Base-by-base conservation (phyloP, 2,113 vertebrate genomes). In the Grus americana region DNA sequence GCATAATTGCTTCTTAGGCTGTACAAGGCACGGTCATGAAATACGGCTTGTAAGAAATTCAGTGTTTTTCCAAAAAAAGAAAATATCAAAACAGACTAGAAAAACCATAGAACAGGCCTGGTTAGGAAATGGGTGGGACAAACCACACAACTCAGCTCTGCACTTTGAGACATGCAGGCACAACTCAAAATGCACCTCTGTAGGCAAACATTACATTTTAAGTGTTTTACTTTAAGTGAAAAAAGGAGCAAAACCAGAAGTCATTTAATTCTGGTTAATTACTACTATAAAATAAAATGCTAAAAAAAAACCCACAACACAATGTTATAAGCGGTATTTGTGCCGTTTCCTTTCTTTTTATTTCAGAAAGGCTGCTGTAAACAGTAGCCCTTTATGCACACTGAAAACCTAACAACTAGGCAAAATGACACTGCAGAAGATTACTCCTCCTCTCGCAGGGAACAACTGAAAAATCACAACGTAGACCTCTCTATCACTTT, bases 401-500 rank as follows among this genome's bases (percentile, higher is more conserved):
- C 38, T 17, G 79, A 12, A 65, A 87, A 54, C n/a, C 38, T 15
- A 85, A 42, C 76, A 62, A 34, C 20, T 1, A 63, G 68, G 58
- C 58, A 71, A 42, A 67, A 90, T 32, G 8, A 19, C 82, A 9
- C 59, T 7, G 65, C 34, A 75, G 44, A 62, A 93, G 78, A 26
- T 68, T 5, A 54, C 26, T 93, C 50, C 54, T n/a, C 59, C 26
- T 49, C 73, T 40, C 6, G 6, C 3, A 44, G 52, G 22, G 58
- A 80, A 58, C 0, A 1, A 8, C 57, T 59, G 74, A 26, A 57
- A 75, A 30, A 30, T 34, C 72, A 52, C 59, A 27, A 4, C 1
- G 21, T 6, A 2, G 3, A 36, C 36, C 59, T 8, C 0, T 9
- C 0, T 3, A 16, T 38, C 40, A 4, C 72, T 54, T 54, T 49